Conservation (phyloP, 2,797 vertebrate genomes). For the Periophthalmus magnuspinnatus region DNA sequence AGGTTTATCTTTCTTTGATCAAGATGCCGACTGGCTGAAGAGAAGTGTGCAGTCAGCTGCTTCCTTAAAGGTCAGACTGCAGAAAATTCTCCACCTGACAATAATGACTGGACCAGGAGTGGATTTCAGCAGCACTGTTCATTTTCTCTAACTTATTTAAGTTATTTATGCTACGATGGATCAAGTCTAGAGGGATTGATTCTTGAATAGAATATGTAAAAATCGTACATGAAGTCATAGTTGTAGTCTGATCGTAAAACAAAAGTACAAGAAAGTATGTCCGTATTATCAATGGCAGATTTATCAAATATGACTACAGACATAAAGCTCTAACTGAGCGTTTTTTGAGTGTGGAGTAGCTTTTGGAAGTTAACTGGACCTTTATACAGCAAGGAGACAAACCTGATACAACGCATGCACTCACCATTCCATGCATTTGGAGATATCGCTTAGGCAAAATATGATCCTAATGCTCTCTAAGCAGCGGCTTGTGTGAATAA, state of each 20-base stretch:
- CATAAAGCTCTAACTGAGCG: neutral
- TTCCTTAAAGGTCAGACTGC: constrained; percentile 69
- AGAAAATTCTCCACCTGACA: constrained; percentile 50
- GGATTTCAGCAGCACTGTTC: constrained; percentile 37
- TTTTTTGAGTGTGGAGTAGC: neutral
- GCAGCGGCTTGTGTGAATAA: constrained; percentile 26
- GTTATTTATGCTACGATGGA: constrained; percentile 36
- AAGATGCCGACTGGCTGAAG: constrained; percentile 42
- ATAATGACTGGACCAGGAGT: constrained; percentile 56
- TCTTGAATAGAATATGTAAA: constrained; percentile 16
- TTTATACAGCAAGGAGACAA: neutral
- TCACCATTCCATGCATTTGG: neutral
- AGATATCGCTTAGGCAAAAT: neutral
- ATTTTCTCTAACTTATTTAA: constrained; percentile 60
- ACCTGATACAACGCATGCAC: neutral
- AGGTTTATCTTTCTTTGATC: constrained; percentile 55
- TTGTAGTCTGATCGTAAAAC: neutral
- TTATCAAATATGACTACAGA: neutral
- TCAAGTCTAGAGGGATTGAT: constrained; percentile 26
- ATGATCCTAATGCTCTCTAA: constrained; percentile 3
- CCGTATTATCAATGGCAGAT: neutral
- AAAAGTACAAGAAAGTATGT: neutral
- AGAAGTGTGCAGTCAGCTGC: constrained; percentile 67
- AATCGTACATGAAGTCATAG: neutral
- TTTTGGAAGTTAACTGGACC: neutral